phyloP scores from a whole-genome alignment of 2,797 vertebrate genomes.

The Perodicticus potto region DNA sequence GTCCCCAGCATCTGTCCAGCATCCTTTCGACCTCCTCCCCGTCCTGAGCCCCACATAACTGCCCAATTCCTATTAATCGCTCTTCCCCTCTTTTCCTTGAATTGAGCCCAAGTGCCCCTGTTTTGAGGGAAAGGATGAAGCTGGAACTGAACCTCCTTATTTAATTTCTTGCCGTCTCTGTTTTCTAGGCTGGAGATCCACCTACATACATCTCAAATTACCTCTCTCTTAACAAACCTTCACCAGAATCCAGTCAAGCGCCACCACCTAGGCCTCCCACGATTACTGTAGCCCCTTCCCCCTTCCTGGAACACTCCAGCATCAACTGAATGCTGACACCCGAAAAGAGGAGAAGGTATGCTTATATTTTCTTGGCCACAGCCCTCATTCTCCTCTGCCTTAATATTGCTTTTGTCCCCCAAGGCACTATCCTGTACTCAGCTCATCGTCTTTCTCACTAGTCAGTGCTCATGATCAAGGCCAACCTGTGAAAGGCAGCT shows the following conservation, averaged over 20 bases:
- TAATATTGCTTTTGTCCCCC: not conserved
- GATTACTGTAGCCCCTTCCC: not conserved
- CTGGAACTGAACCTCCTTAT: not conserved
- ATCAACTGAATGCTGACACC: not conserved
- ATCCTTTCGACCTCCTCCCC: not conserved
- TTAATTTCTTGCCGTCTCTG: not conserved
- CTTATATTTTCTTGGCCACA: not conserved
- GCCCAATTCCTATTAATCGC: not conserved
- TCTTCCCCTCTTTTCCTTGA: not conserved
- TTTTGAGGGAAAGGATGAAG: not conserved
- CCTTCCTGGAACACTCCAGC: not conserved
- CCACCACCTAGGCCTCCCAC: not conserved
- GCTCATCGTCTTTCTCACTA: not conserved
- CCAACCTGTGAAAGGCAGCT: not conserved
- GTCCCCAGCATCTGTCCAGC: not conserved
- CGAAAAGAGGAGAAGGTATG: not conserved
- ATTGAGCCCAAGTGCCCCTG: not conserved
- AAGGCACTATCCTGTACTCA: not conserved
- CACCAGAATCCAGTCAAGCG: not conserved
- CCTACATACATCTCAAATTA: not conserved
- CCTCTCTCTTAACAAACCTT: not conserved
- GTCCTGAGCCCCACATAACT: not conserved
- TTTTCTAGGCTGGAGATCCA: not conserved
- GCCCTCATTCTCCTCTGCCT: not conserved
- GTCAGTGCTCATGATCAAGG: not conserved